Evolutionary conservation across 1,140 invertebrate species (phyloP).

Genomic region (Dinothrombium tinctorium): DNA sequence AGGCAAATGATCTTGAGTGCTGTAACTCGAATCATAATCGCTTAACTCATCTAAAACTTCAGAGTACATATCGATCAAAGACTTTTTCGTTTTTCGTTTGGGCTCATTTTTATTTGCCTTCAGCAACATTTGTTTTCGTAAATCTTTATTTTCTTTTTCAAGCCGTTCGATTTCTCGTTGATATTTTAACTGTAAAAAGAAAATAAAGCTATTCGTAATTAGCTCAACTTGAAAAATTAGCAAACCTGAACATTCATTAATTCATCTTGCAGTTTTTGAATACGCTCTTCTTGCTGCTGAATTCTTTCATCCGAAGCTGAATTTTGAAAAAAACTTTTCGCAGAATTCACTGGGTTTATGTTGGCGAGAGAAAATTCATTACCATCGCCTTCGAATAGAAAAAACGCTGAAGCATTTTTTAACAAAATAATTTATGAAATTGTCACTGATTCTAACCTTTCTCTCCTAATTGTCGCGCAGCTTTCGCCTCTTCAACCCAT

Average conservation of each 20-base stretch:
- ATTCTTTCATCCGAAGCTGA: background rate
- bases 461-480: background rate
- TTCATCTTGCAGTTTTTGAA: constrained; percentile 66
- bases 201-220: background rate
- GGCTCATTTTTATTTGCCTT: constrained; percentile 37
- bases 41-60: constrained; percentile 90
- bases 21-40: constrained; percentile 71
- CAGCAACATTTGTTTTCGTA: constrained; percentile 74
- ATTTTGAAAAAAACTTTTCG: background rate
- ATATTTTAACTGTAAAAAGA: constrained; percentile 41
- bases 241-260: constrained; percentile 53
- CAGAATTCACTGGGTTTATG: background rate
- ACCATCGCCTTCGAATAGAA: background rate
- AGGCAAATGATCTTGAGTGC: constrained; percentile 83
- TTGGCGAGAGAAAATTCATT: background rate
- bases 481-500: constrained; percentile 9
- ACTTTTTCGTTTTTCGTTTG: constrained; percentile 66
- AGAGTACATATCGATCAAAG: constrained; percentile 95
- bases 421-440: constrained; percentile 1
- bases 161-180: constrained; percentile 78
- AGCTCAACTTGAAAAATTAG: constrained; percentile 1
- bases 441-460: background rate
- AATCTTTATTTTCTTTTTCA: constrained; percentile 88
- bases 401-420: background rate
- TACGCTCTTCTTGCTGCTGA: constrained; percentile 19